Evolutionary conservation across 2,113 vertebrate genomes (phyloP).

Genomic region (Mesembrinibis cayennensis): DNA sequence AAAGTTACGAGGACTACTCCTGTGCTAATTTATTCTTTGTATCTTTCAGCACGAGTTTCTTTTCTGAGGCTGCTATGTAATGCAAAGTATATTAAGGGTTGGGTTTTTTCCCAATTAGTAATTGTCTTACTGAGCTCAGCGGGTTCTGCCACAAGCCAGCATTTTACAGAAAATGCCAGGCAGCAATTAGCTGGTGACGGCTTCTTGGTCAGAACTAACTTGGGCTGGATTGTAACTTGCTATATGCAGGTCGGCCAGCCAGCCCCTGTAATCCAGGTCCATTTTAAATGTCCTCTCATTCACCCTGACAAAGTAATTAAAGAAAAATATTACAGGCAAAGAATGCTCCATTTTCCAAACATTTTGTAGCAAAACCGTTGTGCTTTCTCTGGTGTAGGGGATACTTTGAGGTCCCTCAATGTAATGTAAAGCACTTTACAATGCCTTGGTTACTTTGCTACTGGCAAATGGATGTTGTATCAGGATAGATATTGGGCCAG

Average conservation of each 20-base stretch:
- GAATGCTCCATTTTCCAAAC: background rate
- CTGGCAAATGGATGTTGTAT: background rate
- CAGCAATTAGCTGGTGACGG: background rate
- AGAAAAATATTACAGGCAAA: background rate
- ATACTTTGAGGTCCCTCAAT: background rate
- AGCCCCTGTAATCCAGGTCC: background rate
- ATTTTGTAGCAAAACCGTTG: background rate
- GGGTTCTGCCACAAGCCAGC: background rate
- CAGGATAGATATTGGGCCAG: background rate
- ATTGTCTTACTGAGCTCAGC: background rate
- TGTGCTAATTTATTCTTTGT: background rate
- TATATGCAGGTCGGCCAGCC: background rate
- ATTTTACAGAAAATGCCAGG: background rate
- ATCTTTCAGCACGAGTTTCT: background rate
- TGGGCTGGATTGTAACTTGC: background rate
- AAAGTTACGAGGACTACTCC: background rate
- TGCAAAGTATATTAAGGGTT: background rate
- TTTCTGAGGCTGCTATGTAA: background rate
- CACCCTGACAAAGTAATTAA: background rate
- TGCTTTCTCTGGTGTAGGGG: background rate
- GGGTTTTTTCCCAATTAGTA: background rate
- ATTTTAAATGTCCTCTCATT: background rate
- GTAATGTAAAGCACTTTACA: background rate
- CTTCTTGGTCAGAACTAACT: background rate
- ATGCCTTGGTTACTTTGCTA: background rate